Base-by-base conservation (phyloP, 1,140 invertebrate species). In the Colletes latitarsis region DNA sequence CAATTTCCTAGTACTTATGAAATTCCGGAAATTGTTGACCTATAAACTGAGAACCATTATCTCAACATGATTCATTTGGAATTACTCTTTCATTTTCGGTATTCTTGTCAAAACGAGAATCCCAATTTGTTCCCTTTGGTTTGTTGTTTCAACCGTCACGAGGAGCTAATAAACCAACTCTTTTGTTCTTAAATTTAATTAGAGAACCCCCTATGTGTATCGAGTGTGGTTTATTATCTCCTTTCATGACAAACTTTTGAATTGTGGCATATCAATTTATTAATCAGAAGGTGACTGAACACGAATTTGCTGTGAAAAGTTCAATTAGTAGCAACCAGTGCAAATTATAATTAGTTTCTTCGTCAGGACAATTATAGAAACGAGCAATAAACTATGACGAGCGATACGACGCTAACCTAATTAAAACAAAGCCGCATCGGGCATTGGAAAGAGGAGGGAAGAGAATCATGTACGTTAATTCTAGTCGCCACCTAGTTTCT, bases 401-500 rank as follows among this genome's bases (percentile, higher is more conserved):
- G 53, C 60, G 46, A 62, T 67, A 71, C 55, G n/a, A 49, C 39
- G 55, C 46, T 85, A 77, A 71, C 71, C 82, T 78, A 83, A 85
- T 85, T 85, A 83, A 85, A 85, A 77, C 66, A 66, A 74, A 81
- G 55, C 70, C 69, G 8, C 41, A 66, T 60, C 19, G 46, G 21
- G 1, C 43, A 75, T 52, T 49, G 10, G 8, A 30, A 43, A 21
- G n/a, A 62, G 49, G 14, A 19, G n/a, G 19, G 58, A 53, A 1
- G 6, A 30, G 49, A 49, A 55, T 30, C 30, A 43, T 30, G 57
- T 49, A 8, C 10, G 10, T 49, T 49, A 14, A 19, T 30, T 19
- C 19, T 55, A 60, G 55, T 17, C 15, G 57, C 39, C 8, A 73
- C 55, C 70, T 60, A 73, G 55, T 73, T 73, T 73, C 19, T 58